A percentile compares a stretch with the other conserved stretches of the same genome.
These are phyloP conservation scores for Pygathrix nemaeus DNA, from an alignment of 2,113 vertebrate species.

Conservation along the genomic window DNA sequence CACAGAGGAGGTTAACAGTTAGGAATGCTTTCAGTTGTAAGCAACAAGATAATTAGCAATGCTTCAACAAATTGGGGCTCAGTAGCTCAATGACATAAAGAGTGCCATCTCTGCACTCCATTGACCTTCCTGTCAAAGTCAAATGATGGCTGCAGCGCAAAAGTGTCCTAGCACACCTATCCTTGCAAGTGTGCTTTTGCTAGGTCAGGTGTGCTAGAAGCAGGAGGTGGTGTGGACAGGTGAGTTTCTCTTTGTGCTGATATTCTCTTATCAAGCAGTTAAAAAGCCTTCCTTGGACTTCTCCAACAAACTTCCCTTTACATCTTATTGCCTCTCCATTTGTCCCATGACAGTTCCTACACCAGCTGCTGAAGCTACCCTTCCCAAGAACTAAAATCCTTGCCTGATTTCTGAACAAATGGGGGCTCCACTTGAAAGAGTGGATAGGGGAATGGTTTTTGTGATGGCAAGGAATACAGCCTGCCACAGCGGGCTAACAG, in stretches of 20 bases:
- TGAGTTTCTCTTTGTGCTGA: background rate
- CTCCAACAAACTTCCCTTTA: background rate
- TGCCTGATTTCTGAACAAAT: conserved; percentile 39
- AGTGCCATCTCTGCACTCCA: background rate
- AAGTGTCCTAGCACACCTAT: background rate
- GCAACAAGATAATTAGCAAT: background rate
- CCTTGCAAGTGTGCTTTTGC: no score
- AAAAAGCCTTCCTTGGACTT: background rate
- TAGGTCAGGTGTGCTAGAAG: background rate
- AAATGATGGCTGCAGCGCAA: background rate
- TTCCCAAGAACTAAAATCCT: background rate
- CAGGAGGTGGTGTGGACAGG: background rate
- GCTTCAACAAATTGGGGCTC: background rate
- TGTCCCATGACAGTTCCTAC: background rate
- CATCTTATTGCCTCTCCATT: background rate
- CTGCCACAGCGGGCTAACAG: background rate
- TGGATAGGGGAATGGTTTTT: background rate
- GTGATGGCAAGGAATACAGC: background rate
- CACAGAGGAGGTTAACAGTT: background rate
- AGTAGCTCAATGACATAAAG: background rate
- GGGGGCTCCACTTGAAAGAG: background rate
- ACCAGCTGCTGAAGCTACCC: background rate
- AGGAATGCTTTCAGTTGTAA: background rate
- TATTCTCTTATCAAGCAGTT: background rate
- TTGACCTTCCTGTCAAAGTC: background rate